Base-by-base conservation (phyloP, 2,113 vertebrate species). In the Microcebus tavaratra region DNA sequence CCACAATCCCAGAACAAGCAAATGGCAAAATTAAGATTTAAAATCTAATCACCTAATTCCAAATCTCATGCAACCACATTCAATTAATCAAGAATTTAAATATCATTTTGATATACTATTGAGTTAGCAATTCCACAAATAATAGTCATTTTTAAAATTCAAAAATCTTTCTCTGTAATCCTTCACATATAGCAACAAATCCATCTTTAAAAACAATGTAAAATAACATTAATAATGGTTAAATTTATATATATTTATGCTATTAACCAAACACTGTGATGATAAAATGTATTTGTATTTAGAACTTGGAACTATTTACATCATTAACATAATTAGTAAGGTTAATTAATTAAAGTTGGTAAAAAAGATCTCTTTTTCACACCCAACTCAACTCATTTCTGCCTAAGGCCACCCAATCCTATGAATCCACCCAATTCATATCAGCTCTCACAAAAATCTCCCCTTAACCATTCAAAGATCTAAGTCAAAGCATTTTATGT, bases 81-180 rank as follows among this genome's bases (percentile, higher is more conserved):
- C 29, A 85, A 88, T 15, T 76, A 75, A 88, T 70, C 57, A 81
- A 94, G 76, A 96, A 85, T 57, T 93, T 94, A 63, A 67, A 89
- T 92, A 39, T 25, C 21, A 86, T 17, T 57, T 42, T 92, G 75
- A 84, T 29, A 25, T 65, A 75, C n/a, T 87, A 76, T 21, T 78
- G 68, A 87, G 70, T 75, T 57, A 75, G 27, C 36, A 93, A 90
- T 82, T 82, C 27, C 29, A 93, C 72, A 90, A 88, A 84, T 45
- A 86, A n/a, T 25, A 63, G 15, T 27, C 1, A 8, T 29, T 91
- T 91, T 91, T 17, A n/a, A 91, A 94, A 55, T 45, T 34, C 39
- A 67, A 82, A 78, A 93, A 45, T 76, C 21, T 90, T 90, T 70
- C 63, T 86, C 12, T 53, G 17, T 57, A 81, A 92, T 75, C 3